Evolutionary conservation across 2,888 invertebrate genomes (phyloP).

Genomic region (Athetis lepigone): DNA sequence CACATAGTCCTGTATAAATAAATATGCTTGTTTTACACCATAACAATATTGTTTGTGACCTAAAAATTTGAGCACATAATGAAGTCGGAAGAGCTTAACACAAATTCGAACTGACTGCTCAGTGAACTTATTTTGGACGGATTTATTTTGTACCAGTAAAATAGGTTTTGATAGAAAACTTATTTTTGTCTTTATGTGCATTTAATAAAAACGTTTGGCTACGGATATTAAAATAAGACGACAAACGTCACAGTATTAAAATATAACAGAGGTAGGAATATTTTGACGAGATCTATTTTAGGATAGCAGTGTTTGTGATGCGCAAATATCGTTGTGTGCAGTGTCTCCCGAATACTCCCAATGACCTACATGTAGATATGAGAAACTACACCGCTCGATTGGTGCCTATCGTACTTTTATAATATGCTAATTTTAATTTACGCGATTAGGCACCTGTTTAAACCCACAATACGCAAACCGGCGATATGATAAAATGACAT

Average conservation of each 20-base stretch:
- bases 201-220: background rate
- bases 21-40: constrained; percentile 50
- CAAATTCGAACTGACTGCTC: constrained; percentile 29
- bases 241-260: constrained; percentile 33
- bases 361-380: constrained; percentile 63
- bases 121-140: constrained; percentile 18
- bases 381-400: constrained; percentile 35
- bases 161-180: constrained; percentile 25
- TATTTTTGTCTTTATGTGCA: background rate
- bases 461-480: constrained; percentile 14
- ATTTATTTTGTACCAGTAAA: constrained; percentile 18
- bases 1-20: constrained; percentile 48
- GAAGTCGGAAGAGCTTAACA: constrained; percentile 34
- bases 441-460: constrained; percentile 1
- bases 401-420: constrained; percentile 11
- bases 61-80: constrained; percentile 43
- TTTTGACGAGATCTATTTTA: constrained; percentile 62
- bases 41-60: constrained; percentile 57
- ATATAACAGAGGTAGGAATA: constrained; percentile 48
- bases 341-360: constrained; percentile 48
- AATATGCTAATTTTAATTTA: constrained; percentile 2
- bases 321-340: constrained; percentile 65
- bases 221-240: background rate
- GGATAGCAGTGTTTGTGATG: constrained; percentile 59
- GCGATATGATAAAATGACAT: constrained; percentile 49